Conservation (phyloP, 2,888 invertebrate species). For the Drosophila tanythrix region DNA sequence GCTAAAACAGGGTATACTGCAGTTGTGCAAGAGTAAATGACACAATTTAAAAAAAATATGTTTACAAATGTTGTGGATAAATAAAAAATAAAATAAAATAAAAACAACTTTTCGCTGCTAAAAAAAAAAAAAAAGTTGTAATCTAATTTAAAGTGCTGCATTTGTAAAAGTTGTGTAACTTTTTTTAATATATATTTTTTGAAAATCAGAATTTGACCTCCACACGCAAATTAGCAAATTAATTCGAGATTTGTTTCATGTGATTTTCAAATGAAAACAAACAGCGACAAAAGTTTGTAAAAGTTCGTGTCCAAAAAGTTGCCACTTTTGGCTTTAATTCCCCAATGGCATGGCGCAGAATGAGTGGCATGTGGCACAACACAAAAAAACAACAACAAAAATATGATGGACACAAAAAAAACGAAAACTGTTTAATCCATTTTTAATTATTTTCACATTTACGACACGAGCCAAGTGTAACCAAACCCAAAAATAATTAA, state of each 20-base stretch:
- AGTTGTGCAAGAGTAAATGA: background rate
- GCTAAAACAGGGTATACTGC: background rate
- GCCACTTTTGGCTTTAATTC: conserved; percentile 34
- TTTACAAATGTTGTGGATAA: background rate
- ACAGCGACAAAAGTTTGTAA: conserved; percentile 64
- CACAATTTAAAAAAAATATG: background rate
- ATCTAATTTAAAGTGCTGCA: background rate
- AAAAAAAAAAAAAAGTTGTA: background rate
- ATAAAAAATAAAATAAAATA: background rate
- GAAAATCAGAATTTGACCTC: background rate
- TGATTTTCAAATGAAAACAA: conserved; percentile 70
- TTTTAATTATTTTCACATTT: conserved; percentile 65
- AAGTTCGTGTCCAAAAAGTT: conserved; percentile 60
- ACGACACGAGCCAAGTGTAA: conserved; percentile 42
- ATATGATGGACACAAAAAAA: background rate
- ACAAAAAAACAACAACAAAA: background rate
- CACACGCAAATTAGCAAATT: conserved; percentile 1
- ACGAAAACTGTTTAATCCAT: conserved; percentile 47
- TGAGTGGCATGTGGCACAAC: conserved; percentile 54
- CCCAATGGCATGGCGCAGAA: conserved; percentile 22
- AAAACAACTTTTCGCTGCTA: background rate
- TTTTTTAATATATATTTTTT: background rate
- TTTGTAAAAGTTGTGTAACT: background rate
- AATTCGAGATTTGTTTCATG: conserved; percentile 30
- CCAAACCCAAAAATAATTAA: conserved; percentile 29